Base-by-base conservation (phyloP, 2,113 vertebrate species). In the Todiramphus chloris region DNA sequence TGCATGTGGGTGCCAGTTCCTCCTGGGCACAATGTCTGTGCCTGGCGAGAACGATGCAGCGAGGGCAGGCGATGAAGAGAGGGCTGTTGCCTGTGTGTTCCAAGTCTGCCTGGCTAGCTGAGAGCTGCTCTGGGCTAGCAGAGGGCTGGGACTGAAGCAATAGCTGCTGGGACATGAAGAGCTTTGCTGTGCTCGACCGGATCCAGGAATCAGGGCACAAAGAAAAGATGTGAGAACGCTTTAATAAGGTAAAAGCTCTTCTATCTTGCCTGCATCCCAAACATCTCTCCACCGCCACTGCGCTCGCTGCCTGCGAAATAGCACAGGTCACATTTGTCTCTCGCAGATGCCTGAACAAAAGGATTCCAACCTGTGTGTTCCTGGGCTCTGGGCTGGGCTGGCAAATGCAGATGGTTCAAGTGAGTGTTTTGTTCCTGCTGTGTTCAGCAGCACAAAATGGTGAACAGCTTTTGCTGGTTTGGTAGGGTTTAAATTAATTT, bases 401-500 rank as follows among this genome's bases (percentile, higher is more conserved):
- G 92, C 53, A 46, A 75, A 56, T 10, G 64, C 48, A 80, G 83
- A 56, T 70, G 90, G 63, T 77, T 92, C 35, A 31, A 72, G 73
- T 5, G 35, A 83, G 73, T 6, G 56, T 75, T 90, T n/a, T 5
- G 4, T 63, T 93, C 90, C n/a, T 5, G 27, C 85, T 81, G 88
- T 39, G 85, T 67, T 89, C 88, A 51, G 68, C 90, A 79, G 86
- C 76, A 60, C 84, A 58, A 68, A 91, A 82, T 75, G 62, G 81
- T 7, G 35, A 96, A 35, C n/a, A 8, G 89, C 80, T 84, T 90
- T 58, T 75, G 74, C 92, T 92, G 43, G 63, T 93, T 75, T 72
- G 73, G 68, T 91, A 37, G 56, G 89, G 55, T 82, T 96, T 83
- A 83, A 88, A 77, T 86, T 64, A 55, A 87, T 82, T 94, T 96